Evolutionary conservation across 2,888 invertebrate genomes (phyloP).

Genomic region (Apamea anceps): DNA sequence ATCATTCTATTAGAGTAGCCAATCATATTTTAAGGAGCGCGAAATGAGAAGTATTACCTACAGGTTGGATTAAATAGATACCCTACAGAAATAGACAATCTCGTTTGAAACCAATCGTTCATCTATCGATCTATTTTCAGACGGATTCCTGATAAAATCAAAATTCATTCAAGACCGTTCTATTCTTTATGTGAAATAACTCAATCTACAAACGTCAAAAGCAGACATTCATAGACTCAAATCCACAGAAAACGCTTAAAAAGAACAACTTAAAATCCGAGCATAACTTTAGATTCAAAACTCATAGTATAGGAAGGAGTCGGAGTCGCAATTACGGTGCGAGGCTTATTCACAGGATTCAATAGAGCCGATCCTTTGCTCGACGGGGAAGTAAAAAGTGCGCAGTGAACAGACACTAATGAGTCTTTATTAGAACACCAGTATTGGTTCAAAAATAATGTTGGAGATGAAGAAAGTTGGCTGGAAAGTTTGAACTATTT

Average conservation of each 20-base stretch:
- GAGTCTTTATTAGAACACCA: constrained; percentile 58
- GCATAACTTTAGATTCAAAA: constrained; percentile 28
- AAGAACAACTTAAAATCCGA: constrained; percentile 13
- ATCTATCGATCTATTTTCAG: not conserved
- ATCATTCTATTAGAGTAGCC: too few relatives aligned
- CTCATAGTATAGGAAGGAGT: constrained; percentile 51
- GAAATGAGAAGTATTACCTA: not conserved
- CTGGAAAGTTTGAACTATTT: constrained; percentile 18
- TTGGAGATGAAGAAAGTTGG: constrained; percentile 30
- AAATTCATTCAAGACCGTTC: not conserved
- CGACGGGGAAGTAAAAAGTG: constrained; percentile 55
- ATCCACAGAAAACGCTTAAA: constrained; percentile 21
- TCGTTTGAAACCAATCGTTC: not conserved
- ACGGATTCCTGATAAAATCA: not conserved
- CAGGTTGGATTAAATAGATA: not conserved
- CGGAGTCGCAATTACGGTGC: constrained; percentile 73
- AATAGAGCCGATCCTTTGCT: constrained; percentile 63
- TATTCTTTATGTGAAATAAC: not conserved
- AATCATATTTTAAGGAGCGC: not conserved
- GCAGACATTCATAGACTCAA: constrained; percentile 7
- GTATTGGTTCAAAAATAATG: constrained; percentile 23
- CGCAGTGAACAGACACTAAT: constrained; percentile 60
- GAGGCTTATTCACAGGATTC: constrained; percentile 70
- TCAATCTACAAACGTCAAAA: not conserved
- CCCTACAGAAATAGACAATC: not conserved